Percentiles rank a stretch among this genome's conserved stretches.
Conservation (phyloP, 2,888 invertebrate species). For the Trichopoda pennipes region DNA sequence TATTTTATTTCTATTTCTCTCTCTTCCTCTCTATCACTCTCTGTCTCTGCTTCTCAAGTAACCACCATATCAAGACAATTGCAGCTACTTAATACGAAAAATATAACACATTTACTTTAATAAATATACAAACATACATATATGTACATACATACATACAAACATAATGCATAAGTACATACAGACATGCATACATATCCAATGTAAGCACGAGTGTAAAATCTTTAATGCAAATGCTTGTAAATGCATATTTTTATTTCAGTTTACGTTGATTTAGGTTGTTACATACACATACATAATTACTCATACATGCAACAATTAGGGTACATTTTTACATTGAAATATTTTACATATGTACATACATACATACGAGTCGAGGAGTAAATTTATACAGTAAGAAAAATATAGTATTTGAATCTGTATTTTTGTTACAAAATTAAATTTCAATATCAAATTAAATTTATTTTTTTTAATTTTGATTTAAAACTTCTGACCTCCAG, state of each 20-base stretch:
- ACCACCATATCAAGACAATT: too few species aligned
- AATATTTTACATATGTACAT: neutral
- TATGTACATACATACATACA: too few species aligned
- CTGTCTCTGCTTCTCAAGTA: neutral
- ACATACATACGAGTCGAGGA: conserved; percentile 35
- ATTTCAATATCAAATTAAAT: neutral
- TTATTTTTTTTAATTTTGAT: too few species aligned
- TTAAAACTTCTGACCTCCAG: too few species aligned
- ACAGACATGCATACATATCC: neutral
- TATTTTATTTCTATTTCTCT: too few species aligned
- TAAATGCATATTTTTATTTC: neutral
- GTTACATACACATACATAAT: neutral
- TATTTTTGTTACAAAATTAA: neutral
- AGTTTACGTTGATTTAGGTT: neutral
- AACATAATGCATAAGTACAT: neutral
- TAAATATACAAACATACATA: too few species aligned
- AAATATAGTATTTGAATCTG: conserved; percentile 6
- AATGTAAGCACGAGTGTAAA: neutral
- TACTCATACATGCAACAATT: neutral
- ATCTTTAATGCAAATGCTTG: neutral
- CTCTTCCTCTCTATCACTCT: neutral
- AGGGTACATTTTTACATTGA: too few species aligned
- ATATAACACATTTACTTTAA: neutral
- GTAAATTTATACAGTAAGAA: conserved; percentile 33
- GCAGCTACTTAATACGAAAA: too few species aligned